phyloP scores from a whole-genome alignment of 2,888 invertebrate genomes.

The Eristalis pertinax region DNA sequence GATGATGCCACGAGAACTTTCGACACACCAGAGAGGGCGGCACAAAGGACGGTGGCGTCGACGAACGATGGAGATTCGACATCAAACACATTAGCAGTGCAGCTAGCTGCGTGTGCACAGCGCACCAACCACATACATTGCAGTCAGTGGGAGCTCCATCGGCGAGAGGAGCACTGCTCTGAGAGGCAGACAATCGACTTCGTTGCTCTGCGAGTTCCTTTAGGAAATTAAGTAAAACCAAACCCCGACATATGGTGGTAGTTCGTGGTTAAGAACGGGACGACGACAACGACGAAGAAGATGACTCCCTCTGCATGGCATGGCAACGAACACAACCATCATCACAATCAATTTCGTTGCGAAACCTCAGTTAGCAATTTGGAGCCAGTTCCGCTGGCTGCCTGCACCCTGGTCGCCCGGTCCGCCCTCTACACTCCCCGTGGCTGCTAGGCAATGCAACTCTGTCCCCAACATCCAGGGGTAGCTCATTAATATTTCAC shows the following conservation, averaged over 20 bases:
- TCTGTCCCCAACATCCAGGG: constrained; percentile 16
- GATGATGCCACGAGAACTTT: constrained; percentile 46
- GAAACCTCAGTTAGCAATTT: constrained; percentile 69
- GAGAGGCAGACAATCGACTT: constrained; percentile 47
- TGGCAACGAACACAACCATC: constrained; percentile 39
- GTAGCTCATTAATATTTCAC: constrained; percentile 64
- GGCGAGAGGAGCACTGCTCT: not conserved
- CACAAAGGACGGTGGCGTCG: not conserved
- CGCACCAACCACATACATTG: constrained; percentile 17
- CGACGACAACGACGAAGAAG: not conserved
- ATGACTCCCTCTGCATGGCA: not conserved
- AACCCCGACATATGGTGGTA: constrained; percentile 50
- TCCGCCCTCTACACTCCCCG: no score
- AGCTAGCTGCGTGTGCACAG: not conserved
- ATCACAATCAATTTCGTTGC: constrained; percentile 71
- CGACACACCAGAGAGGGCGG: not conserved
- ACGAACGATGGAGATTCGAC: not conserved
- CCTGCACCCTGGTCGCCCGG: constrained; percentile 11
- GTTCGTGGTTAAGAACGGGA: constrained; percentile 6
- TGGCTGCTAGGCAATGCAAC: constrained; percentile 49
- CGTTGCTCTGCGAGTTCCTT: constrained; percentile 46
- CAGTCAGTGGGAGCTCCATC: not conserved
- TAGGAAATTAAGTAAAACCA: constrained; percentile 69
- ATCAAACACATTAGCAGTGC: constrained; percentile 55
- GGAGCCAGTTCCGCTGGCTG: constrained; percentile 57